Evolutionary conservation across 35 echinoderm and acorn worm species (phyloP), one percentile per base, ranked within the genome.

Genomic region (Chiridota heheva): DNA sequence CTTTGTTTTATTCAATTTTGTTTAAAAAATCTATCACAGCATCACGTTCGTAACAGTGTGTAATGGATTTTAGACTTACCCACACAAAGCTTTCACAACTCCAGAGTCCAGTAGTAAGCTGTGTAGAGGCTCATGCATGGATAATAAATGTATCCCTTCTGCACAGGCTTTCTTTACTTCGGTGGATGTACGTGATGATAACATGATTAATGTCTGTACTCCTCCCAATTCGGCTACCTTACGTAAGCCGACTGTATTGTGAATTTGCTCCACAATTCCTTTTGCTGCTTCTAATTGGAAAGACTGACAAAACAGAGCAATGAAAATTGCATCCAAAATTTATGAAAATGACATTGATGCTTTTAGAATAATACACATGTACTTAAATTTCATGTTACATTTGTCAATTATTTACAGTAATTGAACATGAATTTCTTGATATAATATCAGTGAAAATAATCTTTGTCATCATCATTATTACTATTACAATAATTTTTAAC

Each of bases 201-300:
- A 60, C 38, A 83, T 91, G 55, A 97, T 87, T 8, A 91, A 72
- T 4, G 93, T 81, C 72, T 97, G 93, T 5, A 97, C 10, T 16
- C 93, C 93, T 0, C 93, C 93, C 39, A 97, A 44, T 49, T 97
- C 81, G n/a, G 91, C 84, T 7, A 97, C 84, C 26, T 87, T 91
- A 37, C 77, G 80, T 24, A 97, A 58, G 22, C 72, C 84, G 5
- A 32, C 48, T n/a, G 88, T 35, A 30, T 91, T 80, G 2, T 81
- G 69, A 26, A 91, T 81, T 25, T 77, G 59, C 43, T 97, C 74
- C 6, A 71, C 58, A 34, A 97, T 63, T 27, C 88, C 89, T 13
- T 70, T 77, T 3, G 89, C 74, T 12, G 93, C 84, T 53, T 97
- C 93, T 28, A 67, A 34, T 63, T 97, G 93, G 65, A 91, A 91